phyloP scores from a whole-genome alignment of 2,888 invertebrate genomes.

The Bellardia bayeri region DNA sequence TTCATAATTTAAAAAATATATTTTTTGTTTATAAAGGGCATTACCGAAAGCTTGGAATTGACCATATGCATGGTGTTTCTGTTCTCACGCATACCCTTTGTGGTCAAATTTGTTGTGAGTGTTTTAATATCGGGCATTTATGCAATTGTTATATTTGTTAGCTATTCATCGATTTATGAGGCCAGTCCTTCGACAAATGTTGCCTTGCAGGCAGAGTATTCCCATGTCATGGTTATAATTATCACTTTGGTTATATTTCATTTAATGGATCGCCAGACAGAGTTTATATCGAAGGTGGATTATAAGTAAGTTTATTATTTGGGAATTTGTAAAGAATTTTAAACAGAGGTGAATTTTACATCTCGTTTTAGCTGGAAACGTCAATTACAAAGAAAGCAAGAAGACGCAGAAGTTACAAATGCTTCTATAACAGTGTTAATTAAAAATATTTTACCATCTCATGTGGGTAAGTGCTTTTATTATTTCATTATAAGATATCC shows the following conservation, averaged over 20 bases:
- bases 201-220: conserved; percentile 87
- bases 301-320: conserved; percentile 86
- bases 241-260: conserved; percentile 92
- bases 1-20: too few relatives aligned
- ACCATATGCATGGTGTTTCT: conserved; percentile 89
- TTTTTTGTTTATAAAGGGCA: conserved; percentile 78
- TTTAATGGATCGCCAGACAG: conserved; percentile 94
- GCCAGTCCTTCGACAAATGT: conserved; percentile 89
- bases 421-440: conserved; percentile 94
- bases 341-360: neutral
- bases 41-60: conserved; percentile 86
- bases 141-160: conserved; percentile 88
- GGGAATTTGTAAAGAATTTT: neutral
- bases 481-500: too few relatives aligned
- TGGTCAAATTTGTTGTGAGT: conserved; percentile 91
- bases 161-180: conserved; percentile 86
- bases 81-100: conserved; percentile 93
- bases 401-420: conserved; percentile 93
- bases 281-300: conserved; percentile 94
- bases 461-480: conserved; percentile 89
- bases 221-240: conserved; percentile 90
- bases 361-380: conserved; percentile 86
- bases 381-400: conserved; percentile 91
- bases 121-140: conserved; percentile 88
- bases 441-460: conserved; percentile 95